These are phyloP conservation scores for Corydoras maculifer DNA, from an alignment of 2,113 vertebrate species.

Conservation along the genomic window DNA sequence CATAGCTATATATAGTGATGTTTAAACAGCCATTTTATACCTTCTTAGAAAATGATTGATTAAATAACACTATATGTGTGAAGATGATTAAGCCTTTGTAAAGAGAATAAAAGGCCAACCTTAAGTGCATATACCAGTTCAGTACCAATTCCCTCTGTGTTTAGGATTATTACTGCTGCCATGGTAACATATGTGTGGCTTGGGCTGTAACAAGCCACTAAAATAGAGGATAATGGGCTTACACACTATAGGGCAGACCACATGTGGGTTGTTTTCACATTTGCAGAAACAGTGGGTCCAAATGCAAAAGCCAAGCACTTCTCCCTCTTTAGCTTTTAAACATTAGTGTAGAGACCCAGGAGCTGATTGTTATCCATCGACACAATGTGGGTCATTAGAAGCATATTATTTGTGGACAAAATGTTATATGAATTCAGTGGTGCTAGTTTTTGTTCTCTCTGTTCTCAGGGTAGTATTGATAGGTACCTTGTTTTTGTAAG, in stretches of 20 bases:
- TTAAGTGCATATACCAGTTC: too few species aligned
- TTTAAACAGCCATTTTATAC: too few species aligned
- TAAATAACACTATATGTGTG: too few species aligned
- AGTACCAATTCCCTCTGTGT: slow-evolving; percentile 1
- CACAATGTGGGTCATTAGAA: neutral
- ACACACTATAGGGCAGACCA: slow-evolving; percentile 6
- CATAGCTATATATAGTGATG: too few species aligned
- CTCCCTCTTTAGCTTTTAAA: slow-evolving; percentile 18
- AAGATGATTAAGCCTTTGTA: too few species aligned
- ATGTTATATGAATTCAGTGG: slow-evolving; percentile 2
- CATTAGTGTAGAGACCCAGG: too few species aligned
- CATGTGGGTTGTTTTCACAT: slow-evolving; percentile 39
- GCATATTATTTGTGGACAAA: neutral
- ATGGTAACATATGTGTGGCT: slow-evolving; percentile 40
- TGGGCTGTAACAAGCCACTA: slow-evolving; percentile 24
- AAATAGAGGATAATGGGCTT: slow-evolving; percentile 41
- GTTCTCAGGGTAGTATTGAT: neutral
- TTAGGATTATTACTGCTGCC: slow-evolving; percentile 31
- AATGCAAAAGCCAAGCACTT: slow-evolving; percentile 15
- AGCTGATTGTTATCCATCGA: too few species aligned
- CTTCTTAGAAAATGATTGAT: too few species aligned
- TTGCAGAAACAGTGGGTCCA: slow-evolving; percentile 27
- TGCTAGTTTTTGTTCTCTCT: neutral
- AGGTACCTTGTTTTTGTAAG: slow-evolving; percentile 10
- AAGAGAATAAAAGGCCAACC: too few species aligned